phyloP scores from a whole-genome alignment of 2,113 vertebrate genomes.

The Thunnus thynnus region DNA sequence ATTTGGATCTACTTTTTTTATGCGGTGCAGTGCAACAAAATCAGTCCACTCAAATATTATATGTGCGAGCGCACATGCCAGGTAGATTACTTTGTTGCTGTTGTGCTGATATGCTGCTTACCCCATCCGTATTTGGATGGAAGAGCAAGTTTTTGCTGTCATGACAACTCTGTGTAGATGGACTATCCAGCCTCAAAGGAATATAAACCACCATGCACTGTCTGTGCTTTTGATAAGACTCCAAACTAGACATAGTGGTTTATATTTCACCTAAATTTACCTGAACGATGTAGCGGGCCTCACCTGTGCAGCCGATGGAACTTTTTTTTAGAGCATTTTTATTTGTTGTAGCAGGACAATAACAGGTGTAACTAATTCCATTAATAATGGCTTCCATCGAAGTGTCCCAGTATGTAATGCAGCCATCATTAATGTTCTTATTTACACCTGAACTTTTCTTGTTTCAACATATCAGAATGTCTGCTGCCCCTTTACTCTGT shows the following conservation, averaged over 20 bases:
- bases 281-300: too few relatives aligned
- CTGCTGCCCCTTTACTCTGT: not conserved
- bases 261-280: not conserved
- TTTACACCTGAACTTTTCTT: not conserved
- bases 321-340: not conserved
- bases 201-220: not conserved
- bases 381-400: not conserved
- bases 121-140: not conserved
- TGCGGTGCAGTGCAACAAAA: not conserved
- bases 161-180: slow-evolving; percentile 16
- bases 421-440: not conserved
- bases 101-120: slow-evolving; percentile 27
- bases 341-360: not conserved
- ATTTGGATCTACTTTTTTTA: slow-evolving; percentile 5
- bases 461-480: not conserved
- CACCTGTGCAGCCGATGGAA: too few relatives aligned
- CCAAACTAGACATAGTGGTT: slow-evolving; percentile 7
- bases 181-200: not conserved
- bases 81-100: slow-evolving; percentile 26
- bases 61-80: not conserved
- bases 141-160: slow-evolving; percentile 4
- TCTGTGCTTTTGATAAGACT: slow-evolving; percentile 38
- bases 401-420: not conserved
- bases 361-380: not conserved
- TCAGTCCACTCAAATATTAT: not conserved